Evolutionary conservation across 2,797 vertebrate species (phyloP).

Genomic region (Bovichtus variegatus): DNA sequence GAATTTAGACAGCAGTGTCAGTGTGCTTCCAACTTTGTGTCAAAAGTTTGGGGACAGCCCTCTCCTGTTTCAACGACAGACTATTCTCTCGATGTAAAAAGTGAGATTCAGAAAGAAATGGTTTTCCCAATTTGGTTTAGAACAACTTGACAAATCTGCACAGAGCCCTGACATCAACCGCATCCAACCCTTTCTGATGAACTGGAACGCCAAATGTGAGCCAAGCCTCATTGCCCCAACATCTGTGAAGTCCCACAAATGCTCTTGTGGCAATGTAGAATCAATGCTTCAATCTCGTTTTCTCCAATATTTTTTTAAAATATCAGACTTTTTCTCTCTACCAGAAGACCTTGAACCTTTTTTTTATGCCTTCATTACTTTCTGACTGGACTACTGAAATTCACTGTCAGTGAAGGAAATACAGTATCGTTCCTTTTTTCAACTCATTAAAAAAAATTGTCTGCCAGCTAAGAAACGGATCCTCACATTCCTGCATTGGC

Average conservation of each 20-base stretch:
- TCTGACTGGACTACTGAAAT: not conserved
- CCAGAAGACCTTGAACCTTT: not conserved
- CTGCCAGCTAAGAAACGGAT: conserved; percentile 2
- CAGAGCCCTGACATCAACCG: not conserved
- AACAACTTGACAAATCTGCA: not conserved
- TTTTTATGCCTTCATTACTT: not conserved
- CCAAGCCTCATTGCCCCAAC: not conserved
- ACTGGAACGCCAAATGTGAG: not conserved
- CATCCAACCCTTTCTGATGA: not conserved
- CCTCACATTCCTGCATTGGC: not conserved
- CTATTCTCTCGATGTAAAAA: not conserved
- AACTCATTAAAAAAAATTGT: not conserved
- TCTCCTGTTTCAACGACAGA: not conserved
- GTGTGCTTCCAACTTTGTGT: no score
- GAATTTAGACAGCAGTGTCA: not conserved
- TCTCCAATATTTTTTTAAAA: conserved; percentile 13
- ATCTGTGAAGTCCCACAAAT: not conserved
- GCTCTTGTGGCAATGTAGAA: not conserved
- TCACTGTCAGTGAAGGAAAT: not conserved
- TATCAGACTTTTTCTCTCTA: not conserved
- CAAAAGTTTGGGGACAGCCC: not conserved
- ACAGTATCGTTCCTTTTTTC: not conserved
- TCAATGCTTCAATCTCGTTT: not conserved
- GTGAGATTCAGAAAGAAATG: not conserved
- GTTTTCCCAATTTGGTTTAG: not conserved